Evolutionary conservation across 2,113 vertebrate species (phyloP), one percentile per base, ranked within the genome.

Genomic region (Oxyura jamaicensis): DNA sequence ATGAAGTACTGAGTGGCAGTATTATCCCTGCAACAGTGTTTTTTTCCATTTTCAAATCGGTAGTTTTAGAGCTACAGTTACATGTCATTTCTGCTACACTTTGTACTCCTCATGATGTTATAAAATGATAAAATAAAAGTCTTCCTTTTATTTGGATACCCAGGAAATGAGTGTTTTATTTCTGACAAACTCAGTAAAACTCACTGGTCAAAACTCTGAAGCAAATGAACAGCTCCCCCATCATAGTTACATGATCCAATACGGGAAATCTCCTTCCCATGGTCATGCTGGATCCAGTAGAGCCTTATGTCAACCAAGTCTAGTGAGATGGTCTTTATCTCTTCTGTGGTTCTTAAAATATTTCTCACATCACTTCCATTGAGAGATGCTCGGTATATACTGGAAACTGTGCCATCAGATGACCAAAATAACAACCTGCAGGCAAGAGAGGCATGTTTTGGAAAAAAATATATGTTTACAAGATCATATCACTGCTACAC

Each of bases 351-450:
- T 92, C 98, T 98, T 16, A 99, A 91, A 63, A 99, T 68, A 36
- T 96, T 97, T 12, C 75, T 97, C 83, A 79, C 95, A 23, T 35
- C 86, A 6, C 41, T 96, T 36, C 98, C 98, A 4, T 82, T 67
- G 33, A 98, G 63, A 53, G 97, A 96, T 18, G 97, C 96, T 55
- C 98, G 97, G 82, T 98, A 96, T 96, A 99, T 97, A 58, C 98
- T 98, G 41, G 98, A 93, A n/a, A 91, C 59, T 36, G 65, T 76
- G 21, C 97, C 97, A 22, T 98, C 98, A 42, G 98, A 99, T 75
- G 99, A 96, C 98, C 99, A 99, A 96, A 99, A 99, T 56, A 99
- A 81, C 74, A 98, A 95, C 96, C 99, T 99, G 97, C 63, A 96
- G 66, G 68, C 10, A 89, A 93, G 75, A 91, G 10, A 88, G 5